Percentiles rank a stretch among this genome's conserved stretches.
Evolutionary conservation across 2,797 vertebrate species (phyloP).

Genomic region (Nannoperca australis): DNA sequence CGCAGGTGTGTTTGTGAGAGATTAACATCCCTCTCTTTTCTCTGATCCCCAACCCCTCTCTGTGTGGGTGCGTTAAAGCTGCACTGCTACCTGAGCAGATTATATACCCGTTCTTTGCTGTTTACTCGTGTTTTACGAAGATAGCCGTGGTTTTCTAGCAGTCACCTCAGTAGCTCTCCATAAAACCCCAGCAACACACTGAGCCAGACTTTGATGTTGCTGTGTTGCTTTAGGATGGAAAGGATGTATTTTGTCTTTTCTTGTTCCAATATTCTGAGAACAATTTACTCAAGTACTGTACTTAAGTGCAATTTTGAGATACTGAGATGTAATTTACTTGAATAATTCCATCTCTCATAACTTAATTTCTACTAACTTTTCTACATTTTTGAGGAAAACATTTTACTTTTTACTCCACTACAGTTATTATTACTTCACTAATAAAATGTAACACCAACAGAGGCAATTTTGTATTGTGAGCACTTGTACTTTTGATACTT

Average conservation of each 20-base stretch:
- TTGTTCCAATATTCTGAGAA: neutral
- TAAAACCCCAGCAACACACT: neutral
- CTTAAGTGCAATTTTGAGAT: too few species aligned
- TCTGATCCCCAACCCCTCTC: constrained; percentile 31
- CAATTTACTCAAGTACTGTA: too few species aligned
- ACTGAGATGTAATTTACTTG: too few species aligned
- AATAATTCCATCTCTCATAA: too few species aligned
- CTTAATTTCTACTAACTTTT: too few species aligned
- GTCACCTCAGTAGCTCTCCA: constrained; percentile 11
- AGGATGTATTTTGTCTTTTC: neutral
- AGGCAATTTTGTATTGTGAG: neutral
- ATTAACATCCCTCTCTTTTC: constrained; percentile 57
- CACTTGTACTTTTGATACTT: neutral
- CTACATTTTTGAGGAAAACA: too few species aligned
- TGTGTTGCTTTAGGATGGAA: neutral
- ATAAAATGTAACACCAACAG: too few species aligned
- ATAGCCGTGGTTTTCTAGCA: constrained; percentile 17
- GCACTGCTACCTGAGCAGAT: constrained; percentile 58
- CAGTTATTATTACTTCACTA: too few species aligned
- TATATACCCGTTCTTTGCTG: constrained; percentile 29
- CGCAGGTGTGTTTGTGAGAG: constrained; percentile 62
- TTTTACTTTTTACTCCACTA: too few species aligned
- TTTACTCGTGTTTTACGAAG: constrained; percentile 57
- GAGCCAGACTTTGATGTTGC: constrained; percentile 12
- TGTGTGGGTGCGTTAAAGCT: constrained; percentile 38